Conservation (phyloP, 2,113 vertebrate genomes). For the Casuarius casuarius region DNA sequence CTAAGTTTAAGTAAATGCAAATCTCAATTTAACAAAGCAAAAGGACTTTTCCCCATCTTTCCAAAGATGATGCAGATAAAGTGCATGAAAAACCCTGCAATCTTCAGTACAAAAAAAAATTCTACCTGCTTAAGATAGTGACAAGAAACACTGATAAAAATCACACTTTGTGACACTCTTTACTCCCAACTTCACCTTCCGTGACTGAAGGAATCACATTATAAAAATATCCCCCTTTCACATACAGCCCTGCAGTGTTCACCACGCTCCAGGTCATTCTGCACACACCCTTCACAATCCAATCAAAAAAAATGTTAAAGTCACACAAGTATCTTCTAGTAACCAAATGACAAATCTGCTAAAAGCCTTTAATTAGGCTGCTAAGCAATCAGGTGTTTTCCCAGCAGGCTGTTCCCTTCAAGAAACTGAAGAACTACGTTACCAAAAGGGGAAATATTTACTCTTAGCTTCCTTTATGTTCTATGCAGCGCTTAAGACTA, state of each 20-base stretch:
- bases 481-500: neutral
- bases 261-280: neutral
- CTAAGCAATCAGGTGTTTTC: slow-evolving; percentile 22
- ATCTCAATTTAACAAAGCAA: neutral
- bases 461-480: neutral
- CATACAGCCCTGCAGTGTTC: neutral
- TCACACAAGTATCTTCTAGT: neutral
- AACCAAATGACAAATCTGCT: slow-evolving; percentile 23
- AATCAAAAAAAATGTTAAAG: neutral
- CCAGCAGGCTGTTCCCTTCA: neutral
- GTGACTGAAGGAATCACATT: neutral
- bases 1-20: neutral
- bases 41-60: neutral
- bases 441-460: neutral
- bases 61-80: neutral
- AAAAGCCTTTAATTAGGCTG: neutral
- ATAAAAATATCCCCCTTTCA: neutral
- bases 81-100: fast-evolving
- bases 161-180: neutral
- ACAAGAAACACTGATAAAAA: neutral
- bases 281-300: neutral
- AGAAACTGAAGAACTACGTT: neutral
- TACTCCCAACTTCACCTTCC: neutral
- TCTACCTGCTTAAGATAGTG: neutral
- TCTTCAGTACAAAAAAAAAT: neutral